These are phyloP conservation scores for Zosterops lateralis DNA, from an alignment of 2,113 vertebrate species.

Conservation along the genomic window DNA sequence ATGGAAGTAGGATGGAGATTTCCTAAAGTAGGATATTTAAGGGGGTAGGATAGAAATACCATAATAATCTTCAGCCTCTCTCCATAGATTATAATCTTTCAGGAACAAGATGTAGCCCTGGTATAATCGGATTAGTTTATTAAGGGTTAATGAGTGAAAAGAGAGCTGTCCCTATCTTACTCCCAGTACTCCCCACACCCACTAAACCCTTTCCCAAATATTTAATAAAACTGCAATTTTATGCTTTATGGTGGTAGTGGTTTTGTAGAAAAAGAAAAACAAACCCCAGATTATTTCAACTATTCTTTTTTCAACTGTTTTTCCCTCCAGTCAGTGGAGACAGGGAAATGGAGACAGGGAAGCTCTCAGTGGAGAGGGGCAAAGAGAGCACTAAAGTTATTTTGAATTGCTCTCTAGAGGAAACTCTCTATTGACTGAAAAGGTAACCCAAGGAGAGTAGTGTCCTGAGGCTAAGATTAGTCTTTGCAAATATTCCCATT, in stretches of 20 bases:
- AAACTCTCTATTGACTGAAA: constrained; percentile 39
- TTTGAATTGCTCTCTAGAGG: constrained; percentile 28
- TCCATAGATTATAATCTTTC: neutral
- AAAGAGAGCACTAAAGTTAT: neutral
- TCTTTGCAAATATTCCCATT: constrained; percentile 59
- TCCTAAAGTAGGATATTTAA: neutral
- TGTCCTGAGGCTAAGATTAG: constrained; percentile 62
- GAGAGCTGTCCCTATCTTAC: neutral
- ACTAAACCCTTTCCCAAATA: neutral
- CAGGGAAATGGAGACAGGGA: neutral
- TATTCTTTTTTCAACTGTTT: neutral
- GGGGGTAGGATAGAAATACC: neutral
- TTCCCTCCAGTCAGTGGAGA: neutral
- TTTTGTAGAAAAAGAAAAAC: neutral
- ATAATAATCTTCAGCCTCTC: neutral
- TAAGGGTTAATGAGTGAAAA: neutral
- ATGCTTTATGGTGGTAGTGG: neutral
- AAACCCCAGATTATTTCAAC: neutral
- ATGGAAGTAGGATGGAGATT: neutral
- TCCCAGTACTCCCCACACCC: neutral
- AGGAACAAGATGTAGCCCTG: neutral
- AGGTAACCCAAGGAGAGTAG: constrained; percentile 60
- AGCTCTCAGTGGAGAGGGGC: neutral
- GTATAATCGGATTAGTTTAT: neutral
- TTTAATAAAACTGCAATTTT: neutral